A percentile compares a stretch with the other conserved stretches of the same genome.
Conservation (phyloP, 2,113 vertebrate genomes). For the human region GRCh38 chr6:14461001-14461500, state of each 20-base stretch:
- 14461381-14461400: background rate
- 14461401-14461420: background rate
- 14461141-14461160: background rate
- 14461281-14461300: background rate
- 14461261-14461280: background rate
- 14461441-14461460: background rate
- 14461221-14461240: background rate
- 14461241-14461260: background rate
- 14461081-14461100: background rate
- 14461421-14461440: conserved; percentile 18
- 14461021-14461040: background rate
- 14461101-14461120: background rate
- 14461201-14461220: background rate
- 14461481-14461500: background rate
- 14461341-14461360: background rate
- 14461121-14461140: background rate
- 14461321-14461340: background rate
- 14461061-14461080: background rate
- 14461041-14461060: background rate
- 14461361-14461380: background rate
- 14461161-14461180: background rate
- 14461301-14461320: background rate
- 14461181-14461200: background rate
- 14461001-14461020: background rate
- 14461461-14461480: background rate